These are phyloP conservation scores for Melanotaenia duboulayi DNA, from an alignment of 2,113 vertebrate species.

Conservation along the genomic window DNA sequence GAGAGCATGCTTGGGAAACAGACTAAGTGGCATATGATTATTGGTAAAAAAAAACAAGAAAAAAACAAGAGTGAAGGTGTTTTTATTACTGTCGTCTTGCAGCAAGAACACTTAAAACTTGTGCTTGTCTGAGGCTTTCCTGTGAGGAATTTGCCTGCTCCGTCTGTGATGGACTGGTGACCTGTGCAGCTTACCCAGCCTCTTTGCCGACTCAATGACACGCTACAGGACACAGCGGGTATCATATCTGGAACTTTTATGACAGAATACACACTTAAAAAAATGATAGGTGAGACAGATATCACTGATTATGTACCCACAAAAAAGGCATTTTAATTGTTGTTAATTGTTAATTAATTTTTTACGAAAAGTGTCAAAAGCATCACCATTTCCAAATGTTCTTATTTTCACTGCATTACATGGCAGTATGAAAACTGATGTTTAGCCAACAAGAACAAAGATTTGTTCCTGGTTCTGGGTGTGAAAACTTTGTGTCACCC, in stretches of 20 bases:
- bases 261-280: neutral
- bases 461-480: neutral
- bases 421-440: neutral
- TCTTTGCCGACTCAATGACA: neutral
- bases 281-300: conserved; percentile 9
- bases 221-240: neutral
- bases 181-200: neutral
- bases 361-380: neutral
- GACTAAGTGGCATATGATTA: neutral
- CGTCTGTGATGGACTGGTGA: neutral
- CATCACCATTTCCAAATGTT: neutral
- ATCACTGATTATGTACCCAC: conserved; percentile 3
- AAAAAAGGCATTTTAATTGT: conserved; percentile 6
- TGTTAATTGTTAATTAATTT: conserved; percentile 1
- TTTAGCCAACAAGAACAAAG: neutral
- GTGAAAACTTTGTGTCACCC: neutral
- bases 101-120: too few species aligned
- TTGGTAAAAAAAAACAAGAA: too few species aligned
- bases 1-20: neutral
- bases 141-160: neutral
- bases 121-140: neutral
- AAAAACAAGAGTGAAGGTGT: neutral
- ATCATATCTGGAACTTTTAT: neutral
- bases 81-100: neutral
- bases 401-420: neutral